Base-by-base conservation (phyloP, 2,888 invertebrate genomes). In the Coronaproctus castanopsis region DNA sequence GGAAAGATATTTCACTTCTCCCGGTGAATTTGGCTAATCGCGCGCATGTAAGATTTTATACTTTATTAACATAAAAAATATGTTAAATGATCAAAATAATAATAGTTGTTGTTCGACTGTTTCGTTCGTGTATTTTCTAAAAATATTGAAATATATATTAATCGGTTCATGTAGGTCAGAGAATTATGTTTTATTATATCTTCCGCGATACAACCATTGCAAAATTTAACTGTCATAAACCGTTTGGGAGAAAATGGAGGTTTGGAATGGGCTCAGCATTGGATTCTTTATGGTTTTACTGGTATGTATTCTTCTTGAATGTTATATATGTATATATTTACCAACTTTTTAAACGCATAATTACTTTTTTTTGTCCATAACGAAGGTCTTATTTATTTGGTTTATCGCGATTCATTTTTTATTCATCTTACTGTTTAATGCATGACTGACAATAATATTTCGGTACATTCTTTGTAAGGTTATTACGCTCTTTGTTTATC, bases 171-270 rank as follows among this genome's bases (percentile, higher is more conserved):
- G 54, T 62, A 77, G 77, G 76, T 78, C 0, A 79, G 93, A 62
- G 90, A 90, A 72, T 83, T 96, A 64, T 88, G 89, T 70, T 91
- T 93, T 75, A 82, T 87, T 2, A 91, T 98, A 68, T 83, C 87
- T 21, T 86, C 91, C 21, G 95, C 93, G 52, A 95, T 96, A 67
- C 97, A 98, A 72, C 97, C 97, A 0, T 73, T 97, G 50, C 97
- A 97, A 73, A 97, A 97, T 74, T 75, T 92, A 52, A 80, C 82
- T 64, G 90, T 93, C 2, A 75, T 95, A 14, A 85, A 88, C 67
- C 81, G 87, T 66, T 87, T 90, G 21, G 87, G 87, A 1, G 87
- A 88, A 70, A 87, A 88, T 67, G 86, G 88, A 72, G 87, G 87
- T 71, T 84, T 83, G 67, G 89, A 88, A 71, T 96, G 95, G 95